Evolutionary conservation across 2,113 vertebrate genomes (phyloP).

Genomic region (Sylvicapra grimmia): DNA sequence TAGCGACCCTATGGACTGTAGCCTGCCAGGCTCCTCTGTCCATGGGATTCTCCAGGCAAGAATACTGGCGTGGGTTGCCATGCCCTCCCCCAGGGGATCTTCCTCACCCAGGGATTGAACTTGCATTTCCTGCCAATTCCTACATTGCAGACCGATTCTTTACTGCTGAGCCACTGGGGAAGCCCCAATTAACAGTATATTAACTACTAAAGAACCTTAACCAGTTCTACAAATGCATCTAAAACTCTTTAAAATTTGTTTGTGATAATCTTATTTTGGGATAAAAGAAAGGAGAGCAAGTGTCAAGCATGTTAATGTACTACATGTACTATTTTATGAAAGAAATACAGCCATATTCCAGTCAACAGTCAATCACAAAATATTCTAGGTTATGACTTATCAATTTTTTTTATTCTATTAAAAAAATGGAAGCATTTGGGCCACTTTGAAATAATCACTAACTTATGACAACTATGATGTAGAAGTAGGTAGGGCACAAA

Average conservation of each 20-base stretch:
- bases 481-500: background rate
- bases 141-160: rapidly evolving
- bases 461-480: background rate
- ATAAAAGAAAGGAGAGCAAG: background rate
- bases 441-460: background rate
- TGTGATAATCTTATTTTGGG: background rate
- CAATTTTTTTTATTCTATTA: background rate
- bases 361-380: background rate
- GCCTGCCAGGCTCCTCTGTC: background rate
- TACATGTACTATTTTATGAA: background rate
- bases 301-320: background rate
- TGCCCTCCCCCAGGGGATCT: background rate
- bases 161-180: background rate
- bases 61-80: background rate
- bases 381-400: background rate
- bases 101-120: background rate
- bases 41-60: background rate
- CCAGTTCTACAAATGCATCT: background rate
- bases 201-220: background rate
- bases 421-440: background rate
- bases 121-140: background rate
- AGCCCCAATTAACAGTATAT: background rate
- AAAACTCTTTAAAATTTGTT: background rate
- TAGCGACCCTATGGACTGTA: background rate
- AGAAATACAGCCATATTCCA: background rate